Base-by-base conservation (phyloP, 2,797 vertebrate genomes). In the Rhinatrema bivittatum region DNA sequence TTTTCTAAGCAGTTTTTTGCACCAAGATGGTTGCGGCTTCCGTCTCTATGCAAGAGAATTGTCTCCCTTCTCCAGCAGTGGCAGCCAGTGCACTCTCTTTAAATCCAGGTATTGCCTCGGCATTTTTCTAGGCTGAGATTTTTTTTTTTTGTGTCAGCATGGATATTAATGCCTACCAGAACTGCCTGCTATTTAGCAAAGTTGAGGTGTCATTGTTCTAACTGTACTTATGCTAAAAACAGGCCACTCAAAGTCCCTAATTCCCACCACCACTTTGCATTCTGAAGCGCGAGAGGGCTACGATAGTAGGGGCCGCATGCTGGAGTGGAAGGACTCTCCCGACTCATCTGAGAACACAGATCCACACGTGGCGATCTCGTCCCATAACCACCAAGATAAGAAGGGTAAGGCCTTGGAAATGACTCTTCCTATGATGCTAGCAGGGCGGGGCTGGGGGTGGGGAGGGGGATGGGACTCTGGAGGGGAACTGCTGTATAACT, bases 341-440 rank as follows among this genome's bases (percentile, higher is more conserved):
- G 77, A 78, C 70, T 87, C 87, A 74, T 83, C 86, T 56, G 93
- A 91, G 87, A 90, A 87, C 82, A 91, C 86, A 78, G 91, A 98
- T 70, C 87, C 91, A 62, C 91, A 92, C 81, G 80, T 92, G 78
- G 90, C 92, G 34, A 88, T 91, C 70, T 89, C 95, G 70, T 93
- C 93, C 78, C 88, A 91, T 90, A 93, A 90, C 77, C 91, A 91
- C 76, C 91, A 90, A 57, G 91, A 94, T 84, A 87, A 87, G 79
- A 91, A 90, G 86, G 95, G 95, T 98, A 97, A 97, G 85, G 95
- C 93, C 94, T 97, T 93, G 91, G 93, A 96, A 90, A 84, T 67
- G 62, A 46, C 44, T 60, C 37, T 17, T 69, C 70, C 72, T 76
- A 60, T 61, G 42, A 15, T 33, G 29, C 12, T n/a, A n/a, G 7